phyloP scores from a whole-genome alignment of 1,140 invertebrate species.

The Heterodera carotae region DNA sequence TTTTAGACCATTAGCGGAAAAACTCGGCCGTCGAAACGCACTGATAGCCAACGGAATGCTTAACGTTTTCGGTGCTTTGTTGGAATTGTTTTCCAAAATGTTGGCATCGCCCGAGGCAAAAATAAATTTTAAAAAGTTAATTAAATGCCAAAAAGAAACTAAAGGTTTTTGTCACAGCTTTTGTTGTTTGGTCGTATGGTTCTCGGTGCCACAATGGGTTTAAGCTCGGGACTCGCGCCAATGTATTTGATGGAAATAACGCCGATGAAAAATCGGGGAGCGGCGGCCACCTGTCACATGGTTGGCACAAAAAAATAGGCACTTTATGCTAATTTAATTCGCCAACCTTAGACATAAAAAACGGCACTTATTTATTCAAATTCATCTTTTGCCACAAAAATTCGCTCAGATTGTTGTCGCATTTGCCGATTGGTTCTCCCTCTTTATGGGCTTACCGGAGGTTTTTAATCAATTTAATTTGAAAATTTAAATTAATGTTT shows the following conservation, averaged over 20 bases:
- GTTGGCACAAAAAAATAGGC: conserved; percentile 51
- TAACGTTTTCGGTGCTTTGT: conserved; percentile 55
- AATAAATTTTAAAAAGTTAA: conserved; percentile 20
- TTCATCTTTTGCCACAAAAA: conserved; percentile 52
- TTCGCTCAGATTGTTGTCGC: conserved; percentile 58
- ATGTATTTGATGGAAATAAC: conserved; percentile 67
- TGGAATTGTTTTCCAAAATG: conserved; percentile 56
- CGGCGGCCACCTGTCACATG: conserved; percentile 67
- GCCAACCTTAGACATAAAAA: not conserved
- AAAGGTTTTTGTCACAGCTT: conserved; percentile 1
- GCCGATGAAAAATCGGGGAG: conserved; percentile 64
- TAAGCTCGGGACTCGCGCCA: conserved; percentile 67
- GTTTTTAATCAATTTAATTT: conserved; percentile 4
- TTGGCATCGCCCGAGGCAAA: conserved; percentile 54
- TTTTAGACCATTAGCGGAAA: conserved; percentile 47
- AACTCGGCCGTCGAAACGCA: conserved; percentile 58
- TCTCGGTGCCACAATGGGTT: conserved; percentile 62
- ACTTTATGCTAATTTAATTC: no score
- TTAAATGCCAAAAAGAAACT: no score
- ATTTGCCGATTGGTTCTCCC: conserved; percentile 64
- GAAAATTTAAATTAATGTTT: not conserved
- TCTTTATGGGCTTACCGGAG: conserved; percentile 59
- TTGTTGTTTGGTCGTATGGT: conserved; percentile 51
- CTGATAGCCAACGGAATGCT: conserved; percentile 58
- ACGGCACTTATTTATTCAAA: conserved; percentile 24